These are phyloP conservation scores for Sinonovacula constricta DNA, from an alignment of 1,140 invertebrate genomes.

Conservation along the genomic window DNA sequence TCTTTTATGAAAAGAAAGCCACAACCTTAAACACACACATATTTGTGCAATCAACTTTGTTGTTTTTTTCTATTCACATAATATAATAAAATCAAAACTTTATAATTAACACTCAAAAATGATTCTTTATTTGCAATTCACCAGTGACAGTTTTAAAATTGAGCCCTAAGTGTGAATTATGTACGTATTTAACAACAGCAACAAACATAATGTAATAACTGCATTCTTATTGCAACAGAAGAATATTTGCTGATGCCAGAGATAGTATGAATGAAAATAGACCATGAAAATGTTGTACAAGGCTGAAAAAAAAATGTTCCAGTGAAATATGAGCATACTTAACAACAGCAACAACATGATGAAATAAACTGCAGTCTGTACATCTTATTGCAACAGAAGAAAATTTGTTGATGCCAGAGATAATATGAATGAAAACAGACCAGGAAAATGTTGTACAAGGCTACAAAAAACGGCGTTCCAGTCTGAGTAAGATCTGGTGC, in stretches of 20 bases:
- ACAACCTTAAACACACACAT: too few species aligned
- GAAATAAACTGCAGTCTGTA: slow-evolving; percentile 67
- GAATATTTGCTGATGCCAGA: slow-evolving; percentile 71
- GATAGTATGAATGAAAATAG: slow-evolving; percentile 71
- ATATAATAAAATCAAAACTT: too few species aligned
- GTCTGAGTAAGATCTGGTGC: slow-evolving; percentile 54
- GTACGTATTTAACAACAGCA: slow-evolving; percentile 70
- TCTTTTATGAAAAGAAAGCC: too few species aligned
- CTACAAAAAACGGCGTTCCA: slow-evolving; percentile 60
- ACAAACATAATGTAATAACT: slow-evolving; percentile 65
- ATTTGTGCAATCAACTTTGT: too few species aligned
- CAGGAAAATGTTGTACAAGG: slow-evolving; percentile 68
- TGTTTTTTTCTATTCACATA: too few species aligned
- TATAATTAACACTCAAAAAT: too few species aligned
- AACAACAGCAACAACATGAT: slow-evolving; percentile 74
- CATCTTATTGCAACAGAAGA: slow-evolving; percentile 73
- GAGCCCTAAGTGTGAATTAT: too few species aligned
- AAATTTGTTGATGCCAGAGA: slow-evolving; percentile 71
- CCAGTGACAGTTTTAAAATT: too few species aligned
- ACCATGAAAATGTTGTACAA: slow-evolving; percentile 70
- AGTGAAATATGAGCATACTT: too few species aligned
- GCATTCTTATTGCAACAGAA: slow-evolving; percentile 71
- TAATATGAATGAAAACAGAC: slow-evolving; percentile 72
- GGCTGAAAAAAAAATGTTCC: slow-evolving; percentile 62
- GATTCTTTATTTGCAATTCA: too few species aligned